Base-by-base conservation (phyloP, 2,113 vertebrate genomes). In the Tinamus guttatus region DNA sequence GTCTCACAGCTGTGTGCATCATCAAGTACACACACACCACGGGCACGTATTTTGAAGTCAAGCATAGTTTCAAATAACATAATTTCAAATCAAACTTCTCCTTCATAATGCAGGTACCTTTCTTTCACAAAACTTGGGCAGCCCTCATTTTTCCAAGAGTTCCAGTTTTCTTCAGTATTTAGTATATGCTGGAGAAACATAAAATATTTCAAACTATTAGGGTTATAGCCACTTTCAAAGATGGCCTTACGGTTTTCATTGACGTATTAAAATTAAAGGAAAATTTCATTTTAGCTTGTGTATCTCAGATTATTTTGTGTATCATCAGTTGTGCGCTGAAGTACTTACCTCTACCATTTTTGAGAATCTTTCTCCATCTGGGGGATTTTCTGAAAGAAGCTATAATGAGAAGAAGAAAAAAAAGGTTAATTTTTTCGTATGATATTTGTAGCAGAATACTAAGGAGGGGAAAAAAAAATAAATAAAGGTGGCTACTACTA, bases 51-150 rank as follows among this genome's bases (percentile, higher is more conserved):
- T 65, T 64, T 40, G 28, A 52, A 80, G 30, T 0, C 36, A 15
- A 89, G 68, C 24, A 83, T 38, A 8, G 40, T 13, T 41, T 75
- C 25, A 56, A 79, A 77, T 13, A 89, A 82, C 87, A 28, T 11
- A 24, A 49, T 22, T 49, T 22, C 49, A 49, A 49, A 93, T n/a
- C 68, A 85, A 90, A 32, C 14, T 52, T 67, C 36, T 62, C 45
- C 16, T 91, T 87, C 13, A 3, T 22, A 70, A 47, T 4, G 59
- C 32, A 30, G 30, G 80, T 98, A 99, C 99, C 99, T 99, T 97
- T 99, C 99, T 94, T 99, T 99, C 63, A 99, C 99, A 97, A 99
- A 99, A 96, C 99, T 99, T 36, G 99, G 98, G 51, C 99, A 99
- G 47, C 99, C 99, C 97, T 99, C 99, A 52, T 99, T 99, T 97